Evolutionary conservation across 2,888 invertebrate genomes (phyloP), one percentile per base, ranked within the genome.

Genomic region (Phorcus lineatus): DNA sequence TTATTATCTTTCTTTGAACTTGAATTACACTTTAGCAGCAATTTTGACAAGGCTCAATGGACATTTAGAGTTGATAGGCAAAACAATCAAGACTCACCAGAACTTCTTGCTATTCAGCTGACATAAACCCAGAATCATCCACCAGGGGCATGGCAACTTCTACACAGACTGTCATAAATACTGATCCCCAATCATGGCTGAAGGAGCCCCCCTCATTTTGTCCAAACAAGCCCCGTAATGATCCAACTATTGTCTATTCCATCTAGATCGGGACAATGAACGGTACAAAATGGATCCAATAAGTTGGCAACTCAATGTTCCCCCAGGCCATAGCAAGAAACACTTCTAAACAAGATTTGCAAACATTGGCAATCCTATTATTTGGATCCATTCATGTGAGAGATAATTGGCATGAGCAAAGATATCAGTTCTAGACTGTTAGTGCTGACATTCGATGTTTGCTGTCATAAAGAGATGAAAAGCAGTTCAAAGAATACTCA

Each of bases 331-430:
- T 62, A 62, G 28, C 28, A 28, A 28, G 62, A 62, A 62, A 62
- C 28, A 28, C 28, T 24, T 28, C 13, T 28, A 62, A 62, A 62
- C 28, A 28, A 62, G 62, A 62, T 62, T 62, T 62, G 62, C 62
- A 24, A 62, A 62, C 62, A 62, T 62, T 62, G 62, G 28, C 28
- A 28, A 62, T 62, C 62, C 28, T 62, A 62, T 62, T 62, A 62
- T 62, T 62, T 28, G 62, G 28, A 62, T 62, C 62, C 62, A 28
- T 62, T 62, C 62, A 62, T 24, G 62, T 62, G 62, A 62, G 28
- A 62, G 62, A 28, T 62, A 62, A 62, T 62, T 62, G 62, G 13
- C 62, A 62, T 62, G 28, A 24, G 9, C 57, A 24, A 7, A 24
- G 62, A 24, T 7, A 13, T 28, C 1, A 24, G 62, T 24, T 47